Percentiles rank a stretch among this genome's conserved stretches.
Conservation (phyloP, 1,140 invertebrate genomes). For the Lepidurus arcticus region DNA sequence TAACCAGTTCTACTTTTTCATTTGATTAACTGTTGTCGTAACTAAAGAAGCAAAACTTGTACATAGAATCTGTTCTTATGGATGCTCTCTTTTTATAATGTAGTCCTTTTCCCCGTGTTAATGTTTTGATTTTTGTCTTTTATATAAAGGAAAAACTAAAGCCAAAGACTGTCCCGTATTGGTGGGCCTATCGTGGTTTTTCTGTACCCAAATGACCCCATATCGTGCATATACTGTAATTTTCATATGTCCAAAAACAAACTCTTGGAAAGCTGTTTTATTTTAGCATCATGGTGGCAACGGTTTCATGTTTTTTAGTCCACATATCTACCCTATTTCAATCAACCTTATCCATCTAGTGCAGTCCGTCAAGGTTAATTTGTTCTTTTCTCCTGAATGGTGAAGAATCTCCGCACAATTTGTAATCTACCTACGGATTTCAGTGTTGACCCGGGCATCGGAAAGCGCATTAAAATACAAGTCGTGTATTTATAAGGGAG, state of each 20-base stretch:
- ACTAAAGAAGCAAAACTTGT: too few relatives aligned
- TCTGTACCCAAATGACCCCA: background rate
- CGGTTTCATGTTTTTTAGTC: background rate
- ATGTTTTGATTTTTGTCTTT: background rate
- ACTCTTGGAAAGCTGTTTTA: background rate
- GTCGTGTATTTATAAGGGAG: background rate
- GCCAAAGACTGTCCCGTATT: conserved; percentile 6
- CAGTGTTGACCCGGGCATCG: background rate
- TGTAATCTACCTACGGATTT: conserved; percentile 3
- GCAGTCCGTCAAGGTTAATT: background rate
- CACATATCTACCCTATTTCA: background rate
- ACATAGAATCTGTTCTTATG: too few relatives aligned
- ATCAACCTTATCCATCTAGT: background rate
- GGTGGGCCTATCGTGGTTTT: background rate
- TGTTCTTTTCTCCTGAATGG: background rate
- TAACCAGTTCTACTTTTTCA: background rate
- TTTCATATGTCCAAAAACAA: background rate
- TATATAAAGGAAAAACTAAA: background rate
- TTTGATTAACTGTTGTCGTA: too few relatives aligned
- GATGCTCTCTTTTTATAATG: too few relatives aligned
- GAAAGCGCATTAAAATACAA: conserved; percentile 19
- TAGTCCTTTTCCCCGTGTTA: background rate
- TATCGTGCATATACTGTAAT: conserved; percentile 14
- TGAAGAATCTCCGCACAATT: conserved; percentile 19
- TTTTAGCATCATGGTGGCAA: background rate